Evolutionary conservation across 1,140 invertebrate genomes (phyloP).

Genomic region (Bombus ignitus): DNA sequence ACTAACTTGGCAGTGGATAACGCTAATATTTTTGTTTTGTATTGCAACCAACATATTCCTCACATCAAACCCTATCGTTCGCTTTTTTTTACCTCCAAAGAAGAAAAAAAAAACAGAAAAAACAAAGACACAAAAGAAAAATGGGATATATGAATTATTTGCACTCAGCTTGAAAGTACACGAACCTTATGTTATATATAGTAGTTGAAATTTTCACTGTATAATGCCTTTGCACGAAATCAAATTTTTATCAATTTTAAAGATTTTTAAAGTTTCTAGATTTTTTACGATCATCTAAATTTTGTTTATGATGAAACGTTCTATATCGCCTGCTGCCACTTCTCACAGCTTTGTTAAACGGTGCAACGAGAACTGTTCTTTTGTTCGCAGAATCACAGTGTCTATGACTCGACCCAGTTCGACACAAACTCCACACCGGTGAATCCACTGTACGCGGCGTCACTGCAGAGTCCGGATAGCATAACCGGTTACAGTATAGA

Average conservation of each 20-base stretch:
- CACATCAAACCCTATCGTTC: background rate
- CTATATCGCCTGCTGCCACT: background rate
- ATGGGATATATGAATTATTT: background rate
- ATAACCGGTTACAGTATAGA: conserved; percentile 86
- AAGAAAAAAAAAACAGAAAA: background rate
- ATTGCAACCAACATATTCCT: background rate
- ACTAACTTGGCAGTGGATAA: conserved; percentile 55
- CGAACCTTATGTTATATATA: background rate
- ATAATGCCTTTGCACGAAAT: background rate
- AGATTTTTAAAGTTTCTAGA: too few relatives aligned
- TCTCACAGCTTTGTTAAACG: background rate
- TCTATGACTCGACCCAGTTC: conserved; percentile 91
- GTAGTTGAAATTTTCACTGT: background rate
- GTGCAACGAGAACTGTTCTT: conserved; percentile 70
- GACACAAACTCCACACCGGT: conserved; percentile 86
- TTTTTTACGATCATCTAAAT: too few relatives aligned
- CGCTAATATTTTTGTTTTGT: conserved; percentile 37
- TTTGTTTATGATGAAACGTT: background rate
- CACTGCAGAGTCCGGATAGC: conserved; percentile 89
- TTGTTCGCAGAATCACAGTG: conserved; percentile 87
- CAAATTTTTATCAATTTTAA: background rate
- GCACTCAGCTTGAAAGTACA: conserved; percentile 1
- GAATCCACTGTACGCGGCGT: conserved; percentile 88
- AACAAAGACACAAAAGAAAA: background rate
- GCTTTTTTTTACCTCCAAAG: background rate